Evolutionary conservation across 2,888 invertebrate genomes (phyloP).

Genomic region (Halocaridina rubra): DNA sequence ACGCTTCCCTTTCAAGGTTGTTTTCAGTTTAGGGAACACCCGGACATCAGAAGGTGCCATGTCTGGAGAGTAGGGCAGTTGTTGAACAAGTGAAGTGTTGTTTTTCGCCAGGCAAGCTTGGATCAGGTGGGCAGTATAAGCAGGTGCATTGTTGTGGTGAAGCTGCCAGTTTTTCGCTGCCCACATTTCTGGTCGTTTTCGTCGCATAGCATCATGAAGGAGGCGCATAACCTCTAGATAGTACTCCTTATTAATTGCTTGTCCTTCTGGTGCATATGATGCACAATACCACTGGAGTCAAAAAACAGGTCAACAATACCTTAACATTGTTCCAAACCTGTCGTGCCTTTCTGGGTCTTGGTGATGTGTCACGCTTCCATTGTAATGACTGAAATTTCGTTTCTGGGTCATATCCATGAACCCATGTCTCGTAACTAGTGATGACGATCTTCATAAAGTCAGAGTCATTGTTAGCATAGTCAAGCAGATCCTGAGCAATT

Average conservation of each 20-base stretch:
- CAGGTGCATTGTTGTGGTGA: not conserved
- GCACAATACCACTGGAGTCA: conserved; percentile 59
- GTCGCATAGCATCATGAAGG: too few relatives aligned
- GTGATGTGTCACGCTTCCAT: conserved; percentile 16
- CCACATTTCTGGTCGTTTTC: too few relatives aligned
- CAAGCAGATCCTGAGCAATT: conserved; percentile 23
- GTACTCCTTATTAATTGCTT: too few relatives aligned
- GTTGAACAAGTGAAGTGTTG: not conserved
- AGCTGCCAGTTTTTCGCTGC: conserved; percentile 6
- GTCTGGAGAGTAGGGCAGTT: not conserved
- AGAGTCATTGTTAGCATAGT: too few relatives aligned
- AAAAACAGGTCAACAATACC: conserved; percentile 48
- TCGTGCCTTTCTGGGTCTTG: too few relatives aligned
- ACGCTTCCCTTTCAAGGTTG: too few relatives aligned
- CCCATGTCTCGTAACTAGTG: conserved; percentile 64
- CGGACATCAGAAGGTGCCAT: not conserved
- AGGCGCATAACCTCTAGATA: too few relatives aligned
- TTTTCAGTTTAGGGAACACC: too few relatives aligned
- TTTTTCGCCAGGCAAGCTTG: not conserved
- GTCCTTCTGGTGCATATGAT: too few relatives aligned
- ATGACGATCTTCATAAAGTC: conserved; percentile 62
- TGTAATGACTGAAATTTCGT: conserved; percentile 23
- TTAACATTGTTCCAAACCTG: too few relatives aligned
- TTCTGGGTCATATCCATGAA: conserved; percentile 21
- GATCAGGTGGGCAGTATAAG: not conserved